Evolutionary conservation across 2,888 invertebrate genomes (phyloP), one percentile per base, ranked within the genome.

Genomic region (Eupithecia pulchellata): DNA sequence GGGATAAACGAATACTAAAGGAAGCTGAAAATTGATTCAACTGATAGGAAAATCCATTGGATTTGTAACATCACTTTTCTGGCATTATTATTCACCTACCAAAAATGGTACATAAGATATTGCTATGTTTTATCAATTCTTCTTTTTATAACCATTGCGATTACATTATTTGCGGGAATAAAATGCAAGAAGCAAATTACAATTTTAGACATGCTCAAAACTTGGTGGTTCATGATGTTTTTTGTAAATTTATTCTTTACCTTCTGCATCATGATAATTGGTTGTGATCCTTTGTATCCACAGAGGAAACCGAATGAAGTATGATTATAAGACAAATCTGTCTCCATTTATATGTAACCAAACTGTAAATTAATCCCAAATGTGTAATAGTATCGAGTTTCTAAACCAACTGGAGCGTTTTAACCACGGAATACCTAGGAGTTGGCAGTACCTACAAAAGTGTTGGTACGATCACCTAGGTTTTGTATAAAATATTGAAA

Each of bases 361-460:
- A 86, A 86, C 85, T 90, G 92, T 88, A 93, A 93, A 91, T 82
- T 81, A 86, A 93, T 90, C 89, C 88, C 74, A 66, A 80, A 86
- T 88, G 84, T 86, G 89, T 85, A 93, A 93, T 81, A 81, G 78
- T 91, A 89, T 93, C 79, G 58, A 65, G 79, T 91, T 81, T 80
- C 88, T 66, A 79, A 81, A 79, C 75, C 82, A 87, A 91, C 83
- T 88, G 82, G 88, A 91, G 86, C 88, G 82, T 82, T 85, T 71
- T 74, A 72, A 74, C 60, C 73, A 68, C 69, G 57, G 30, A 74
- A 30, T 67, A 74, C 69, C 30, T 69, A 75, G 47, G 77, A 72
- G 67, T 74, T 29, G 52, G 52, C 11, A 52, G 11, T 52, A 11
- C 52, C 52, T 52, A 52, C 13, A 20, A 47, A 47, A 27, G 57